phyloP scores from a whole-genome alignment of 35 echinoderm and acorn worm species.

The Heliocidaris erythrogramma region DNA sequence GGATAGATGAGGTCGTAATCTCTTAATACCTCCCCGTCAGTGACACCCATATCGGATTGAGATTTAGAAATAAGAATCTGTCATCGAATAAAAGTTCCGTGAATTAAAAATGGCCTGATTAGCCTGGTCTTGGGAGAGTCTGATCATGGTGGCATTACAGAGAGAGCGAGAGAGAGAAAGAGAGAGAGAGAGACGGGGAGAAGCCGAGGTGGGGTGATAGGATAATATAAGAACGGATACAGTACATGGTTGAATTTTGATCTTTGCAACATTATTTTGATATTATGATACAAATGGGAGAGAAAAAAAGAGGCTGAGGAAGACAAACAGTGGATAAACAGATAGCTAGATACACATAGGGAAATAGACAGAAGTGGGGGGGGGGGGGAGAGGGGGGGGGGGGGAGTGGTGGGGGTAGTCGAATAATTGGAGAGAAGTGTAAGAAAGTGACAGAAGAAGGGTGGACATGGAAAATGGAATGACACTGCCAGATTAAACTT shows the following conservation, averaged over 20 bases:
- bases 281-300: no score
- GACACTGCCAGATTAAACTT: not conserved
- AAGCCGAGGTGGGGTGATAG: no score
- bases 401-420: no score
- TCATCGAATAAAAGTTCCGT: not conserved
- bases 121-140: no score
- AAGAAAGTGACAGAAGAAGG: not conserved
- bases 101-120: not conserved
- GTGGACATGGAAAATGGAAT: not conserved
- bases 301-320: not conserved
- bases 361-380: not conserved
- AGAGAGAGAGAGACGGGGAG: no score
- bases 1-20: not conserved
- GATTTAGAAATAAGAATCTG: not conserved
- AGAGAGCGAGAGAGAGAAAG: no score
- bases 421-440: not conserved
- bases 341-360: not conserved
- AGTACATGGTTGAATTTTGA: no score
- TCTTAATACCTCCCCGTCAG: not conserved
- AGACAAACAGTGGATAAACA: not conserved
- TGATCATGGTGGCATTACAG: not conserved
- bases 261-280: no score
- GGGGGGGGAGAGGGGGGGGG: not conserved
- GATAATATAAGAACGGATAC: no score
- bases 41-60: not conserved